Conservation (phyloP, 2,113 vertebrate genomes). For the Bolborhynchus lineola region DNA sequence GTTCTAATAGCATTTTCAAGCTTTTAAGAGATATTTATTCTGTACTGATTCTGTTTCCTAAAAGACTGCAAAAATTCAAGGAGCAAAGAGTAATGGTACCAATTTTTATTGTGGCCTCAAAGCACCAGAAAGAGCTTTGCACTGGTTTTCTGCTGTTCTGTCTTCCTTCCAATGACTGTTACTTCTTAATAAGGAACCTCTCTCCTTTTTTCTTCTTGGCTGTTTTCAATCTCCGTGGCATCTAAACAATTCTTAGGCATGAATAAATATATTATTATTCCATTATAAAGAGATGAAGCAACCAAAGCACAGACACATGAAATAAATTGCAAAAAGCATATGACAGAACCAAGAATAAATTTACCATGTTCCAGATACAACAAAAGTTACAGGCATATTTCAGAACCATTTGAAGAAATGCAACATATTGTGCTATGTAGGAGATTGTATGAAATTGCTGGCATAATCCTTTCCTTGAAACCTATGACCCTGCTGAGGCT, state of each 20-base stretch:
- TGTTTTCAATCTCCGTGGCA: not conserved
- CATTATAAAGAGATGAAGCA: not conserved
- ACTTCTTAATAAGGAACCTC: not conserved
- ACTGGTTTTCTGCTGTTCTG: not conserved
- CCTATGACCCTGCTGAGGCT: not conserved
- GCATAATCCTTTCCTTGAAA: not conserved
- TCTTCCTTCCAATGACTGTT: not conserved
- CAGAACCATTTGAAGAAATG: not conserved
- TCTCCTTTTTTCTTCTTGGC: not conserved
- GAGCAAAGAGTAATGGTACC: not conserved
- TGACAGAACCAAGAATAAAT: not conserved
- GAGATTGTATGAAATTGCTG: not conserved
- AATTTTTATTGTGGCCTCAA: not conserved
- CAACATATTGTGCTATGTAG: fast-evolving
- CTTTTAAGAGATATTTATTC: not conserved
- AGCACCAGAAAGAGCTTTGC: not conserved
- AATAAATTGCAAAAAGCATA: not conserved
- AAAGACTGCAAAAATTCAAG: not conserved
- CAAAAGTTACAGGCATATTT: not conserved
- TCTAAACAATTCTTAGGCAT: not conserved
- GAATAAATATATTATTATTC: not conserved
- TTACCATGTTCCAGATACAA: not conserved
- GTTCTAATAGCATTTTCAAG: not conserved
- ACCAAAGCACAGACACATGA: not conserved
- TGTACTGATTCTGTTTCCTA: not conserved